These are phyloP conservation scores for Callipepla californica DNA, from an alignment of 2,113 vertebrate species.

Conservation along the genomic window DNA sequence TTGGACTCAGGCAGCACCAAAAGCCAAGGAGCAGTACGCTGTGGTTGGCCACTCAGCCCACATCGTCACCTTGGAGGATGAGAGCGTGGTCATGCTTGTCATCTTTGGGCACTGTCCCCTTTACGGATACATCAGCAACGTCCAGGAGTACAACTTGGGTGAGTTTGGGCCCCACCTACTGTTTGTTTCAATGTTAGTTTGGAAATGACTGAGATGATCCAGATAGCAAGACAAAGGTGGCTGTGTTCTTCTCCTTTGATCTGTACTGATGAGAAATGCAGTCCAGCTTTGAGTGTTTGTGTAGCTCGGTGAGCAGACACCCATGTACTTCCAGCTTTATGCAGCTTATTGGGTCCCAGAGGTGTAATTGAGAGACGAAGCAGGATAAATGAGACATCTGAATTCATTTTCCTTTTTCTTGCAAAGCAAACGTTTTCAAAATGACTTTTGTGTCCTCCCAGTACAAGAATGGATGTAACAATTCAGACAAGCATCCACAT, in stretches of 20 bases:
- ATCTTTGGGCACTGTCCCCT: constrained; percentile 96
- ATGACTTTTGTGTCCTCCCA: neutral
- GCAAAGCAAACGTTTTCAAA: neutral
- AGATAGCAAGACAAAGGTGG: neutral
- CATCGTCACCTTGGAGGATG: constrained; percentile 78
- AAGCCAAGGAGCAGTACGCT: constrained; percentile 91
- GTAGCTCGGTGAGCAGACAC: neutral
- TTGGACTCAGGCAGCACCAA: constrained; percentile 81
- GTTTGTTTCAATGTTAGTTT: rapidly evolving
- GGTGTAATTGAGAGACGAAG: neutral
- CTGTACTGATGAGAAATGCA: neutral
- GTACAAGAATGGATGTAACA: neutral
- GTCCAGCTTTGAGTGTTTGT: neutral
- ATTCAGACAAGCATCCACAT: neutral
- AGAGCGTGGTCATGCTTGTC: constrained; percentile 87
- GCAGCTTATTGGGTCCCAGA: neutral
- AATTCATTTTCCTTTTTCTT: neutral
- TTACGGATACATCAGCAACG: constrained; percentile 93
- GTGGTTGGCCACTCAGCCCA: constrained; percentile 97
- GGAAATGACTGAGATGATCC: neutral
- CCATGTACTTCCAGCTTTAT: neutral
- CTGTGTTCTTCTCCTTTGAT: rapidly evolving
- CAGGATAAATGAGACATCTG: neutral
- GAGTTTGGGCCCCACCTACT: constrained; percentile 39
- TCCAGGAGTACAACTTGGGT: constrained; percentile 95